Percentiles rank a stretch among this genome's conserved stretches.
These are phyloP conservation scores for Artemia sinica DNA, from an alignment of 2,888 invertebrate species.

Conservation along the genomic window DNA sequence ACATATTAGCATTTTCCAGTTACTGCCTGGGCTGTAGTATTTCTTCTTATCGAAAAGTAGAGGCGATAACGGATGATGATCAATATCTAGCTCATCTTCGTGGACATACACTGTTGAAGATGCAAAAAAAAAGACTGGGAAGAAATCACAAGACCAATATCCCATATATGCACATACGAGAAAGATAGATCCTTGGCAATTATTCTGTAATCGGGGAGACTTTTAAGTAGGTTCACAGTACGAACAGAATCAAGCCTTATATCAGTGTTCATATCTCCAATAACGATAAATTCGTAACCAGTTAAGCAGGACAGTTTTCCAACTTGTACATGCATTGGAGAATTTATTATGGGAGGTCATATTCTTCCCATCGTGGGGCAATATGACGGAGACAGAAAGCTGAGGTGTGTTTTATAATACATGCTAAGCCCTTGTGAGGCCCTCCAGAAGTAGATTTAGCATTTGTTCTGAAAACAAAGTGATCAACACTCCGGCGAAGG, in stretches of 20 bases:
- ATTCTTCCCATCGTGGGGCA: slow-evolving; percentile 7
- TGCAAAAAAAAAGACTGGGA: neutral
- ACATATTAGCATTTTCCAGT: neutral
- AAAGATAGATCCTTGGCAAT: neutral
- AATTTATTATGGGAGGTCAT: neutral
- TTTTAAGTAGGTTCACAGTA: neutral
- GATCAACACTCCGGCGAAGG: neutral
- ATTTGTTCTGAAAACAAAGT: slow-evolving; percentile 1
- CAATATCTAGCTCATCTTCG: slow-evolving; percentile 7
- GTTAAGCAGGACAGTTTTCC: neutral
- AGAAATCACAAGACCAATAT: slow-evolving; percentile 1
- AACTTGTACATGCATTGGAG: too few relatives aligned
- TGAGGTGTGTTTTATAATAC: neutral
- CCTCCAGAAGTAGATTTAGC: slow-evolving; percentile 9
- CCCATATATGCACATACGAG: neutral
- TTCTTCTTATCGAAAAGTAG: neutral
- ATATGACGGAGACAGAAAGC: slow-evolving; percentile 2
- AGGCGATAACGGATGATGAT: slow-evolving; percentile 6
- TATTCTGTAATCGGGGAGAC: slow-evolving; percentile 8
- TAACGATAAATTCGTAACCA: slow-evolving; percentile 1
- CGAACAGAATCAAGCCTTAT: neutral
- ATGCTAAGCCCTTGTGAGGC: slow-evolving; percentile 7
- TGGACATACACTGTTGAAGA: slow-evolving; percentile 6
- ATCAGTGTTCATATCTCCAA: too few relatives aligned
- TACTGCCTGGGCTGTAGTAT: neutral